Conservation (phyloP, 1,140 invertebrate genomes). For the Danaus melanippus region DNA sequence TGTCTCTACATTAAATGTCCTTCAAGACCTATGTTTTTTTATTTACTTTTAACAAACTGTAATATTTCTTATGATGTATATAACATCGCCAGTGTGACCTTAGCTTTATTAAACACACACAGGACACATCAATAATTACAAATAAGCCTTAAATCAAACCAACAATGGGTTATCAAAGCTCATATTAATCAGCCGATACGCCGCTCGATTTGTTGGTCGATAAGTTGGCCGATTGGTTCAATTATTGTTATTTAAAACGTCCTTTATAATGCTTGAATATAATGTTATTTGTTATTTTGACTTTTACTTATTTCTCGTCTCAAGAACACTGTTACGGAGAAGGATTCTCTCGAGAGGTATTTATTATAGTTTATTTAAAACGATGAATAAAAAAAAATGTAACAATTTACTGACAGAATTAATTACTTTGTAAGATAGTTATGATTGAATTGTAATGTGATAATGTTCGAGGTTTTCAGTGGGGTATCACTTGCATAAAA, state of each 20-base stretch:
- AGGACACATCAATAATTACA: conserved; percentile 27
- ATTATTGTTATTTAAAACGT: conserved; percentile 58
- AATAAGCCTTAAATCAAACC: conserved; percentile 11
- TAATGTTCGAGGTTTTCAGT: no score
- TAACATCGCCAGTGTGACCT: neutral
- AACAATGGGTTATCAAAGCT: conserved; percentile 27
- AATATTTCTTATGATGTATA: no score
- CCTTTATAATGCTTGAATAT: conserved; percentile 52
- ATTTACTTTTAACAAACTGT: no score
- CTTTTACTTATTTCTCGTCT: conserved; percentile 48
- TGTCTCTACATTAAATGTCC: no score
- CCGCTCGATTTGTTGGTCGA: conserved; percentile 17
- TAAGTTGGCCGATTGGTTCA: conserved; percentile 45
- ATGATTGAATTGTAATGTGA: no score
- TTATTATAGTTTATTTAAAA: no score
- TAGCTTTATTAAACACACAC: conserved; percentile 22
- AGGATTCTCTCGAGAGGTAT: conserved; percentile 22
- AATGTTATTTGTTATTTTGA: conserved; percentile 47
- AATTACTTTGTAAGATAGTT: no score
- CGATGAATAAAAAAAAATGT: no score
- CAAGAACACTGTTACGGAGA: conserved; percentile 24
- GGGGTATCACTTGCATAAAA: no score
- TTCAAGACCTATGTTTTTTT: no score
- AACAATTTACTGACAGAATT: no score
- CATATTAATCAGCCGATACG: conserved; percentile 35